Base-by-base conservation (phyloP, 2,113 vertebrate genomes). In the Heliornis fulica region DNA sequence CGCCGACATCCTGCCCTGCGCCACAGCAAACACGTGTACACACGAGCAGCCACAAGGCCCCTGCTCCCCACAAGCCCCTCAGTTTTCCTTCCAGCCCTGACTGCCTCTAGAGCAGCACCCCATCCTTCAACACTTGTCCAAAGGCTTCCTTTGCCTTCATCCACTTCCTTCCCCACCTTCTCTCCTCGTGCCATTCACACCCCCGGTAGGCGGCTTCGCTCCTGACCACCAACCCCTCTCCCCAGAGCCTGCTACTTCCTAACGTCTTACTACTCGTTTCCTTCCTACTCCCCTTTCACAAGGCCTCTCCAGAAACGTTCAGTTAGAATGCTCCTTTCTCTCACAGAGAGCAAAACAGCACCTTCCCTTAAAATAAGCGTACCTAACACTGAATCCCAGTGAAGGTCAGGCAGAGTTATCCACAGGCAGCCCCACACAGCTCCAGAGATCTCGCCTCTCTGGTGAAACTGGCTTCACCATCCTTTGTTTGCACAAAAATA, bases 1-100 rank as follows among this genome's bases (percentile, higher is more conserved):
- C 26, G 23, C 36, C 0, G 7, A 28, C 19, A 46, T 74, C 40
- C 28, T 68, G 15, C 29, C 3, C 20, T n/a, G 10, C 1, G 0
- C 4, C 41, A 5, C 0, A 6, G 10, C 53, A 54, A 54, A 51
- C 3, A 20, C 25, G 34, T 40, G n/a, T n/a, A n/a, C n/a, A n/a
- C 0, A 10, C 0, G 5, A 8, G 1, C 28, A 4, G 17, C 22
- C 50, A 69, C 14, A 3, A 0, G 7, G 10, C 11, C 19, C 32
- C 45, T 25, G 8, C 5, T 53, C 38, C 31, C 29, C 32, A 59
- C 10, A 82, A 0, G 0, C 20, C 71, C 48, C 32, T 43, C 5
- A 3, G 0, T 29, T 90, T 10, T 25, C 8, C 0, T 9, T 3
- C 2, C 14, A 83, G 10, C 51, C 61, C 61, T 4, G 4, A 29